These are phyloP conservation scores for Cerceris ruficornis DNA, from an alignment of 2,888 invertebrate genomes.

Conservation along the genomic window DNA sequence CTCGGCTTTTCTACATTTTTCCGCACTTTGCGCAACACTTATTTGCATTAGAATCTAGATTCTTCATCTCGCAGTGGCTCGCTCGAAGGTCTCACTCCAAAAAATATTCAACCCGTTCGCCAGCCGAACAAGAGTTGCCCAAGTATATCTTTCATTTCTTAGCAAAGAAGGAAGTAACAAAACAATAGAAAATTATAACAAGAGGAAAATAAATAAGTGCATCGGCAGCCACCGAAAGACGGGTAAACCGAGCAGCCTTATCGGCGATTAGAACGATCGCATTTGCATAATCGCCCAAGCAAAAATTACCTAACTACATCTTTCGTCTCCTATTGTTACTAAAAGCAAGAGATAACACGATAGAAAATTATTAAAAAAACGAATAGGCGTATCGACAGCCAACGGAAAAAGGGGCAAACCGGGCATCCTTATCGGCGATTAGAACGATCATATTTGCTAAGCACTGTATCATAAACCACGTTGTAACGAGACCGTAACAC, in stretches of 20 bases:
- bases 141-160: no score
- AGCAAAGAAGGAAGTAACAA: no score
- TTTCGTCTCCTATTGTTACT: no score
- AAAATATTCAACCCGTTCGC: no score
- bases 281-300: slow-evolving; percentile 17
- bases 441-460: slow-evolving; percentile 45
- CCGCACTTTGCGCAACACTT: no score
- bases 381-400: slow-evolving; percentile 7
- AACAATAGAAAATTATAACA: background rate
- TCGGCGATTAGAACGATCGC: slow-evolving; percentile 43
- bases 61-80: no score
- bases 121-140: no score
- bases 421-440: slow-evolving; percentile 44
- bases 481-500: slow-evolving; percentile 46
- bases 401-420: background rate
- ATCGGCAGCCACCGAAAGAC: no score
- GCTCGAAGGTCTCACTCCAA: no score
- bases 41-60: no score
- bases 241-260: slow-evolving; percentile 16
- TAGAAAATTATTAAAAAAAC: background rate
- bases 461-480: slow-evolving; percentile 35
- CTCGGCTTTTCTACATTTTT: no score
- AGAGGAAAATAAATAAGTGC: slow-evolving; percentile 30
- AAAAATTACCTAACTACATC: no score
- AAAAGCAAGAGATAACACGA: background rate